These are phyloP conservation scores for Ectropis grisescens DNA, from an alignment of 1,140 invertebrate genomes.

Conservation along the genomic window DNA sequence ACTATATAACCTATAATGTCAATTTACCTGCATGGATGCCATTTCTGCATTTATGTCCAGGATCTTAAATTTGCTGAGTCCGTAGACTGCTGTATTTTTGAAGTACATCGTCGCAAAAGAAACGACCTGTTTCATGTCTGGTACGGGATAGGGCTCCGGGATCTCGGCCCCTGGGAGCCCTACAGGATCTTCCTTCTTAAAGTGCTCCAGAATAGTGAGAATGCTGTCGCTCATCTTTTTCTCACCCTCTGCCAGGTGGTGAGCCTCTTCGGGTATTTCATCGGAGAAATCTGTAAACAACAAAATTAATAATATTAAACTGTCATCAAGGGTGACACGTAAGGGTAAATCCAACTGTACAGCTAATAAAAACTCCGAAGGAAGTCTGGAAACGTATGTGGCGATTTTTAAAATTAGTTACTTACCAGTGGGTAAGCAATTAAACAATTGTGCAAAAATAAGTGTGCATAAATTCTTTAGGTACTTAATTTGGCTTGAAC, in stretches of 20 bases:
- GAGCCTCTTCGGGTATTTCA: slow-evolving; percentile 15
- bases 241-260: slow-evolving; percentile 63
- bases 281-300: slow-evolving; percentile 24
- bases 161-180: slow-evolving; percentile 83
- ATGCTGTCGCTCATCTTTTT: slow-evolving; percentile 80
- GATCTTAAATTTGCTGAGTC: slow-evolving; percentile 84
- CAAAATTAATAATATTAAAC: no score
- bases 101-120: slow-evolving; percentile 78
- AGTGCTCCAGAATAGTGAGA: slow-evolving; percentile 81
- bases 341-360: no score
- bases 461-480: no score
- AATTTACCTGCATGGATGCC: slow-evolving; percentile 41
- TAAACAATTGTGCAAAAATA: no score
- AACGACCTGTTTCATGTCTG: slow-evolving; percentile 80
- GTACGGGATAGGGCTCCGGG: slow-evolving; percentile 84
- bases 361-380: no score
- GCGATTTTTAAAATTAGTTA: no score
- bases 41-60: slow-evolving; percentile 46
- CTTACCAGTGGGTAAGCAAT: no score
- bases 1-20: no score
- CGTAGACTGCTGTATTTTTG: slow-evolving; percentile 78
- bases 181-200: slow-evolving; percentile 80
- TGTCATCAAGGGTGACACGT: no score
- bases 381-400: no score
- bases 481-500: no score